A percentile compares a stretch with the other conserved stretches of the same genome.
phyloP scores from a whole-genome alignment of 2,113 vertebrate genomes.

The Chloropsis hardwickii region DNA sequence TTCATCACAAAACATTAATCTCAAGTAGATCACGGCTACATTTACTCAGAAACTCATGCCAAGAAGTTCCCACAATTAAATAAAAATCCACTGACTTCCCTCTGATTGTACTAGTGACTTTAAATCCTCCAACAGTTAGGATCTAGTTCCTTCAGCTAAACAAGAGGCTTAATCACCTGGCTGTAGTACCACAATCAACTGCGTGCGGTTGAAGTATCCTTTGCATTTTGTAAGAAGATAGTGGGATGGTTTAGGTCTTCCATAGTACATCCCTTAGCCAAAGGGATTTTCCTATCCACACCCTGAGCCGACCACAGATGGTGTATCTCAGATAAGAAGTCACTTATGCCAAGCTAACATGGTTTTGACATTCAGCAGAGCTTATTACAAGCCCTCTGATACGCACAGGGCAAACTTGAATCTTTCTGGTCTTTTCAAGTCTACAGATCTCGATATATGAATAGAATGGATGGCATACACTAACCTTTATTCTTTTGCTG shows the following conservation, averaged over 20 bases:
- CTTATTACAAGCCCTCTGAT: neutral
- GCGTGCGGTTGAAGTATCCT: neutral
- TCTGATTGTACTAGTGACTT: neutral
- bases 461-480: neutral
- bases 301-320: accelerated
- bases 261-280: neutral
- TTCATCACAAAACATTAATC: neutral
- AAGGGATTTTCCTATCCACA: neutral
- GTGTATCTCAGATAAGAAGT: neutral
- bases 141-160: neutral
- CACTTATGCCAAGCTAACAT: neutral
- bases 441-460: neutral
- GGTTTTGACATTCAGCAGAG: neutral
- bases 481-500: neutral
- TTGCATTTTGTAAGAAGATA: neutral
- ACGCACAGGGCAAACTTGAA: neutral
- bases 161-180: neutral
- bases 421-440: neutral
- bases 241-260: neutral
- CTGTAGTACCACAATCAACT: neutral
- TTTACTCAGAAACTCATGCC: neutral
- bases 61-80: neutral
- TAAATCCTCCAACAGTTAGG: neutral
- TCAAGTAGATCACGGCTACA: neutral
- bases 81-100: neutral